Evolutionary conservation across 2,113 vertebrate genomes (phyloP).

Genomic region (Neogobius melanostomus): DNA sequence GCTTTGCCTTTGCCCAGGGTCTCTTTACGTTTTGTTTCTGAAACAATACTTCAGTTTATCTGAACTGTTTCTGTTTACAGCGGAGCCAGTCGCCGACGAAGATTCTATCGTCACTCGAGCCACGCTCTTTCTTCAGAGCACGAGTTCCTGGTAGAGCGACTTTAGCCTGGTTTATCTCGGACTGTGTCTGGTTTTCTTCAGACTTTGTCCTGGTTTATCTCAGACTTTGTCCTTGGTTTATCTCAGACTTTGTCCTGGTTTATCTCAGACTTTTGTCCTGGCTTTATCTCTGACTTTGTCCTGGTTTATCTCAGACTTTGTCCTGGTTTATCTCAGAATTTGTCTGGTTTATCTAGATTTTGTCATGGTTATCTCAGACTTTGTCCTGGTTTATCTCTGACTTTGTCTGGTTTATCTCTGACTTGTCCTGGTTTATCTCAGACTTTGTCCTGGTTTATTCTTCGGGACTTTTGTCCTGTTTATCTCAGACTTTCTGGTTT

Average conservation of each 20-base stretch:
- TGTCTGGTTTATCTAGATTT: no score
- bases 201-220: background rate
- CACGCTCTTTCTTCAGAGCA: constrained; percentile 72
- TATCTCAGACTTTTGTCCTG: background rate
- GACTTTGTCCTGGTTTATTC: background rate
- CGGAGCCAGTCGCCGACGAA: constrained; percentile 61
- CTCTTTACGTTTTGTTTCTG: no score
- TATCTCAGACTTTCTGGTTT: no score
- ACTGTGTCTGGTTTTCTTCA: background rate
- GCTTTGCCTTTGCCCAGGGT: no score
- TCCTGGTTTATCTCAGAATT: background rate
- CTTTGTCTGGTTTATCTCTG: no score
- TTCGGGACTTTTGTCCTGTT: no score
- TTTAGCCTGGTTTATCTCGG: background rate
- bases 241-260: background rate
- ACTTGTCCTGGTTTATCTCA: background rate
- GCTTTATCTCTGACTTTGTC: no score
- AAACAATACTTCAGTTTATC: no score
- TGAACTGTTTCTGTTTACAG: constrained; percentile 20
- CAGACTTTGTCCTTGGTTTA: background rate
- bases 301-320: background rate
- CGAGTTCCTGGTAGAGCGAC: constrained; percentile 30
- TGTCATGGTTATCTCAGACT: no score
- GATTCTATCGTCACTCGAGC: constrained; percentile 60
- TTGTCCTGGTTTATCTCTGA: no score